Base-by-base conservation (phyloP, 2,113 vertebrate species). In the Thomomys bottae region DNA sequence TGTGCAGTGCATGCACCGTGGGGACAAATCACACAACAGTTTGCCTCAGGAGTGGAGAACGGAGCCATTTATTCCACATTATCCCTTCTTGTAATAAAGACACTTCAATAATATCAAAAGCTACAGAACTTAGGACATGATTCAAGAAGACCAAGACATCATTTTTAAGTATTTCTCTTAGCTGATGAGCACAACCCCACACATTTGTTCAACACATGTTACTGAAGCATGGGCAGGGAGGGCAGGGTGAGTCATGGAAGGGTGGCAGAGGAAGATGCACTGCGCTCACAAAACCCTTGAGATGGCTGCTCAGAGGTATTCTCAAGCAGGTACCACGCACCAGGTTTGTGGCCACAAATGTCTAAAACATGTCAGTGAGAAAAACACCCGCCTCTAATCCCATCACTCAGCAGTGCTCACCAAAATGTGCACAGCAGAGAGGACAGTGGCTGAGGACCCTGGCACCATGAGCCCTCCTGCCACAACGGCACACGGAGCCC, bases 401-500 rank as follows among this genome's bases (percentile, higher is more conserved):
- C 59, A 32, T 6, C 14, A 0, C 10, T 6, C 11, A 32, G 42
- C 40, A 32, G 15, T 4, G 18, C 21, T 40, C 18, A 12, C 0
- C 8, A n/a, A 68, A 14, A 32, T 14, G 12, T 63, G 17, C 15
- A 11, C 2, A 24, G 2, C 0, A 1, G 23, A 42, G 36, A 3
- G 4, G 0, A 11, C 9, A 4, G 26, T 10, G 23, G 1, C 32
- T 7, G 21, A 24, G 67, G 61, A 61, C 45, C n/a, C 10, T 24
- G 32, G 17, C 12, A 7, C n/a, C 14, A 6, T 28, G 42, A 11
- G 8, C 30, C 32, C 10, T 23, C 85, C 30, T 70, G 36, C 8
- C n/a, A n/a, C n/a, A n/a, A n/a, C n/a, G n/a, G n/a, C n/a, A 6
- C 38, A 1, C 0, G 2, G 79, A 24, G 6, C 1, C 0, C 6